These are phyloP conservation scores for Papilio helenus DNA, from an alignment of 1,140 invertebrate species.

Conservation along the genomic window DNA sequence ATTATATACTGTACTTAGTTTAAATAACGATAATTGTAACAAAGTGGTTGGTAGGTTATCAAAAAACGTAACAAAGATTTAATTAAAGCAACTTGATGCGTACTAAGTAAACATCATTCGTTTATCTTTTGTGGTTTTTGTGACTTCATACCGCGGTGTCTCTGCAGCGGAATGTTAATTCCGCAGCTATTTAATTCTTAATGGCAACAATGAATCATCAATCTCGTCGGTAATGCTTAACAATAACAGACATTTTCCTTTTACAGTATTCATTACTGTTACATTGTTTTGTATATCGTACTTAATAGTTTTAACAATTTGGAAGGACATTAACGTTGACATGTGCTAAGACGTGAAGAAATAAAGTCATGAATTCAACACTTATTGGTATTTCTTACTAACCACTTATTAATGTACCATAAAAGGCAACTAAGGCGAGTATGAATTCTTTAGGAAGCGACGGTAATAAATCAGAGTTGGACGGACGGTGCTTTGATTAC, in stretches of 20 bases:
- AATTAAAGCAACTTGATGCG: slow-evolving; percentile 19
- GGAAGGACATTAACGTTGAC: not conserved
- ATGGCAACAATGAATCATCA: slow-evolving; percentile 34
- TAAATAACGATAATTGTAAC: not conserved
- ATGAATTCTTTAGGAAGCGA: slow-evolving; percentile 30
- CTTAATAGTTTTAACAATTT: slow-evolving; percentile 18
- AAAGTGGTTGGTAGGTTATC: not conserved
- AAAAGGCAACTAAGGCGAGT: slow-evolving; percentile 32
- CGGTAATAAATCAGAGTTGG: slow-evolving; percentile 38
- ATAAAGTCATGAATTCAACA: slow-evolving; percentile 19
- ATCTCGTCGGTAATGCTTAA: slow-evolving; percentile 16
- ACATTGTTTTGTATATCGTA: slow-evolving; percentile 11
- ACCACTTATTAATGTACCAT: not conserved
- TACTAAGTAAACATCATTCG: slow-evolving; percentile 7
- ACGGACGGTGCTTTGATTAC: slow-evolving; percentile 21
- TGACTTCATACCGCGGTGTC: slow-evolving; percentile 7
- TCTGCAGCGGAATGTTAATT: slow-evolving; percentile 20
- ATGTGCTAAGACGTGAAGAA: not conserved
- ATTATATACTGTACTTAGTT: not conserved
- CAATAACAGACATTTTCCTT: slow-evolving; percentile 13
- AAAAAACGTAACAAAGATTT: slow-evolving; percentile 25
- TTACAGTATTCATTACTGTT: slow-evolving; percentile 17
- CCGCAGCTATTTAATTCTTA: slow-evolving; percentile 35
- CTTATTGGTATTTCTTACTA: slow-evolving; percentile 22
- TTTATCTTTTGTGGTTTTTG: slow-evolving; percentile 21